Percentiles rank a stretch among this genome's conserved stretches.
phyloP scores from a whole-genome alignment of 1,140 invertebrate genomes.

The Hydropsyche tenuis region DNA sequence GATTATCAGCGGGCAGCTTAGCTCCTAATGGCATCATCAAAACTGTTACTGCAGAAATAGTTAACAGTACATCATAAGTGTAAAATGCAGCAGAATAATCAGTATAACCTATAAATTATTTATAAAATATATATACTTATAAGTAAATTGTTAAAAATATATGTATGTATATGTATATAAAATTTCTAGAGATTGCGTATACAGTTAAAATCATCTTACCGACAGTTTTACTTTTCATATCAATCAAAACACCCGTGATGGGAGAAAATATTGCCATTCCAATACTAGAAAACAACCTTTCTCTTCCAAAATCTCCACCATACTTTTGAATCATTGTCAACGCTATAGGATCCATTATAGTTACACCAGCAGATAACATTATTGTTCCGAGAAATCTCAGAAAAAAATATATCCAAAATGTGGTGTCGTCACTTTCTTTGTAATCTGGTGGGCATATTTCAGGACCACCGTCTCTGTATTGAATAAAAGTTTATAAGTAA shows the following conservation, averaged over 20 bases:
- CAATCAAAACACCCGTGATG: conserved; percentile 78
- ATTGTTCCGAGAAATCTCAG: conserved; percentile 76
- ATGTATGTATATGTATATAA: too few species aligned
- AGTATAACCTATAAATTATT: conserved; percentile 65
- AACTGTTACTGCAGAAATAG: conserved; percentile 72
- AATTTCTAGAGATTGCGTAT: too few species aligned
- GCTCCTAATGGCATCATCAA: conserved; percentile 75
- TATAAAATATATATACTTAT: conserved; percentile 1
- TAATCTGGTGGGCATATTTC: conserved; percentile 77
- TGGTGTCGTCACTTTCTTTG: conserved; percentile 73
- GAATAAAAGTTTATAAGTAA: background rate
- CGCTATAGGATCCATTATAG: conserved; percentile 83
- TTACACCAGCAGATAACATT: conserved; percentile 77
- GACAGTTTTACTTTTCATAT: conserved; percentile 67
- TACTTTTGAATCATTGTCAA: conserved; percentile 81
- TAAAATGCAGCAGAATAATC: conserved; percentile 82
- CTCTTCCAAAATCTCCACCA: conserved; percentile 80
- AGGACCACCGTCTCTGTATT: conserved; percentile 67
- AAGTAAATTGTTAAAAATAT: too few species aligned
- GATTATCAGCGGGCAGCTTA: conserved; percentile 75
- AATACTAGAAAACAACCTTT: conserved; percentile 78
- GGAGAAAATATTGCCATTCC: conserved; percentile 83
- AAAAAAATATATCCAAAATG: conserved; percentile 81
- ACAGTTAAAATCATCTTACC: too few species aligned
- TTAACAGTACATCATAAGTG: conserved; percentile 72